A percentile compares a stretch with the other conserved stretches of the same genome.
phyloP scores from a whole-genome alignment of 2,888 invertebrate genomes.

The Allophyes oxyacanthae region DNA sequence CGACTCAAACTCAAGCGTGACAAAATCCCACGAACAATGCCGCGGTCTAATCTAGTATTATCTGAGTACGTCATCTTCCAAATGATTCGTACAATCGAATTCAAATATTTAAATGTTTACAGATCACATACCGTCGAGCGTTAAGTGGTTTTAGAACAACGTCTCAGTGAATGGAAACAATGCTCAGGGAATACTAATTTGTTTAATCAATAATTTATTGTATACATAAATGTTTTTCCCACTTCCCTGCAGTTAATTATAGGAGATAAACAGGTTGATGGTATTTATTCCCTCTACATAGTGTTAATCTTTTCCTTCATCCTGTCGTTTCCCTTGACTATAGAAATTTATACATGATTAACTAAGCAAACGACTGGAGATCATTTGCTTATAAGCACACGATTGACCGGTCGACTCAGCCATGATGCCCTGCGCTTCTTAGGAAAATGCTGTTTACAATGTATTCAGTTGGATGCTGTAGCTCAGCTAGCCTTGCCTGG shows the following conservation, averaged over 20 bases:
- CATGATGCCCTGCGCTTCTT: too few species aligned
- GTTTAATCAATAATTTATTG: constrained; percentile 51
- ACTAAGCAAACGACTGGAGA: too few species aligned
- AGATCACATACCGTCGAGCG: constrained; percentile 42
- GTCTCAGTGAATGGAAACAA: constrained; percentile 47
- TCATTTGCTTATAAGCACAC: too few species aligned
- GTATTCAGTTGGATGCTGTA: too few species aligned
- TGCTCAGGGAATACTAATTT: constrained; percentile 50
- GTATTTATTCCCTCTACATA: constrained; percentile 41
- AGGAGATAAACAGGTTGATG: constrained; percentile 30
- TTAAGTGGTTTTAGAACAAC: constrained; percentile 41
- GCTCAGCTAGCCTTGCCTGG: too few species aligned
- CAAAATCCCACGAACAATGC: too few species aligned
- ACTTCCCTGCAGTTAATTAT: constrained; percentile 43
- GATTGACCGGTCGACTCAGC: constrained; percentile 47
- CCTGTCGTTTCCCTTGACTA: constrained; percentile 25
- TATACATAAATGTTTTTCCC: constrained; percentile 40
- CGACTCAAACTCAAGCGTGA: too few species aligned
- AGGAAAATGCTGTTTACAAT: too few species aligned
- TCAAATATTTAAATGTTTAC: constrained; percentile 47
- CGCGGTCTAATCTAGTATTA: not conserved
- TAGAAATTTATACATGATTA: too few species aligned
- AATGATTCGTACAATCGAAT: constrained; percentile 28
- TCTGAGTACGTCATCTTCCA: constrained; percentile 4
- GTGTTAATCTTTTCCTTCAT: constrained; percentile 32